A percentile compares a stretch with the other conserved stretches of the same genome.
phyloP scores from a whole-genome alignment of 2,113 vertebrate species.

The Lagenorhynchus albirostris region DNA sequence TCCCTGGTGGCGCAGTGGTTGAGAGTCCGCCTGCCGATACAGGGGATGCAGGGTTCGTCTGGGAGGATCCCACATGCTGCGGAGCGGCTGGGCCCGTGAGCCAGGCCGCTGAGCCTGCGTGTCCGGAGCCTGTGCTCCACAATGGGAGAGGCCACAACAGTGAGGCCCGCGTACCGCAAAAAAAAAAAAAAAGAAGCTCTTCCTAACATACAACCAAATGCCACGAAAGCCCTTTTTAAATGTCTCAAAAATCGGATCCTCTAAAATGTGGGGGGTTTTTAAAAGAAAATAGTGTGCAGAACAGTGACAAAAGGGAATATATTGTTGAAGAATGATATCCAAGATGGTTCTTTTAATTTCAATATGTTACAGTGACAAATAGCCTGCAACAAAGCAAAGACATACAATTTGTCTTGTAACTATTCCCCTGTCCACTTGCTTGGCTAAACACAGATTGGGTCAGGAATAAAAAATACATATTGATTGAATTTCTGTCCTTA shows the following conservation, averaged over 20 bases:
- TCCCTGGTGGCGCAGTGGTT: too few relatives aligned
- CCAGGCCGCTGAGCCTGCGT: too few relatives aligned
- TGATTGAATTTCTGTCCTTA: slow-evolving; percentile 41
- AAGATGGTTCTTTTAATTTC: slow-evolving; percentile 46
- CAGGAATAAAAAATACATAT: not conserved
- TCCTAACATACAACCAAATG: not conserved
- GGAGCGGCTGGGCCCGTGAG: too few relatives aligned
- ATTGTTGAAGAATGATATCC: slow-evolving; percentile 13
- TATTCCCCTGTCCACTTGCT: not conserved
- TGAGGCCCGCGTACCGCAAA: too few relatives aligned
- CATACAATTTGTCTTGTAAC: slow-evolving; percentile 21
- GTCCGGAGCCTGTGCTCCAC: too few relatives aligned
- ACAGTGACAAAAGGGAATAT: not conserved
- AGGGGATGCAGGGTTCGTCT: too few relatives aligned
- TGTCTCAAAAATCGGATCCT: not conserved
- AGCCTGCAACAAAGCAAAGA: slow-evolving; percentile 44
- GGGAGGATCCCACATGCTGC: too few relatives aligned
- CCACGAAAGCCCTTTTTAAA: not conserved
- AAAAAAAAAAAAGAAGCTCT: not conserved
- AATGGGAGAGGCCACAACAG: too few relatives aligned
- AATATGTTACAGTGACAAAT: slow-evolving; percentile 47
- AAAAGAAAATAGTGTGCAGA: not conserved
- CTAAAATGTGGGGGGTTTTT: not conserved
- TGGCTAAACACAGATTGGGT: not conserved
- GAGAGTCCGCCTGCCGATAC: too few relatives aligned